Base-by-base conservation (phyloP, 2,888 invertebrate species). In the Rotaria macrura region DNA sequence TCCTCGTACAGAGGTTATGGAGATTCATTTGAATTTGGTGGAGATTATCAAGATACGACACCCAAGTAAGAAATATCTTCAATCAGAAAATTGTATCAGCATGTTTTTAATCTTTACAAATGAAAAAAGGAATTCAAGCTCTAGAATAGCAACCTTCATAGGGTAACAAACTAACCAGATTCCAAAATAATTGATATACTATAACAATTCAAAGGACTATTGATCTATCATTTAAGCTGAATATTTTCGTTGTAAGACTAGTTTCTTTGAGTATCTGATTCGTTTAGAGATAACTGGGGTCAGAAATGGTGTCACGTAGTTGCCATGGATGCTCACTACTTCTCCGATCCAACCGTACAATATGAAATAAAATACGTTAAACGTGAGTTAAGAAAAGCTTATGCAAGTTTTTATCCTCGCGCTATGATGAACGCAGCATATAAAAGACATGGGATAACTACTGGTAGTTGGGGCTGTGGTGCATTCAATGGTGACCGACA, bases 391-490 rank as follows among this genome's bases (percentile, higher is more conserved):
- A 49, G 23, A 3, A 85, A 85, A 65, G 49, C 85, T 29, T 85
- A 47, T 17, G n/a, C 43, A 23, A 72, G 85, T 38, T 85, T 86
- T 72, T 25, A 23, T 43, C 12, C 40, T 25, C n/a, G 7, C 25
- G 25, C 6, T 25, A 43, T 2, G n/a, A 49, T 14, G 17, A 49
- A 7, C 14, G 14, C 2, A 12, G 12, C 1, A 1, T 10, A 10
- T 2, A 3, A 55, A 20, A 85, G 88, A 29, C 88, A 90, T 25
- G 91, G 91, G 0, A 93, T 96, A 0, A 96, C 95, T 2, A 95
- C 95, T 0, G 96, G 96, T 17, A 96, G 96, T 92, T 97, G 96
- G 96, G 96, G 97, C 7, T 96, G 96, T 91, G 96, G 95, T 0
- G 95, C 95, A 0, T 96, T 95, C 91, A 93, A 93, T 2, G 96